phyloP scores from a whole-genome alignment of 2,797 vertebrate genomes.

The Phalloptychus januarius region DNA sequence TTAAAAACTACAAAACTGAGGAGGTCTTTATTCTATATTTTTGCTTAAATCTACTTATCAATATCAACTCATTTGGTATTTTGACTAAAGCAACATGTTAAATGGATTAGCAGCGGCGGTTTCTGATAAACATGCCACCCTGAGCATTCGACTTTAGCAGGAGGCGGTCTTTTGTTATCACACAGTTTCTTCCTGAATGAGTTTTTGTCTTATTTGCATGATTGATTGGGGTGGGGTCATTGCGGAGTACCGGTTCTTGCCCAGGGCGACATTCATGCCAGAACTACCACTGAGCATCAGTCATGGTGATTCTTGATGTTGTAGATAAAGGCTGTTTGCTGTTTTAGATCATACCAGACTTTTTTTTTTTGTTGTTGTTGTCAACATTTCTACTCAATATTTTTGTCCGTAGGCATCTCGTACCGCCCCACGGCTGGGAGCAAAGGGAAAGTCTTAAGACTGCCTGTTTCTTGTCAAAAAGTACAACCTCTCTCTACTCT shows the following conservation, averaged over 20 bases:
- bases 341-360: neutral
- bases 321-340: neutral
- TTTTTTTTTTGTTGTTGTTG: neutral
- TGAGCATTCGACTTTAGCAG: neutral
- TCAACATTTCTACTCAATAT: neutral
- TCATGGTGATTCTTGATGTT: neutral
- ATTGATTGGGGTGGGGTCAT: neutral
- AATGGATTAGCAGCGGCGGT: neutral
- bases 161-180: neutral
- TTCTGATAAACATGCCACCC: neutral
- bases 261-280: neutral
- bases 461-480: conserved; percentile 32
- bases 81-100: neutral
- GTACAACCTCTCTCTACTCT: conserved; percentile 9
- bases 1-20: neutral
- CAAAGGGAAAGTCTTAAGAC: conserved; percentile 11
- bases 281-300: neutral
- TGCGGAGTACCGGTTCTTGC: neutral
- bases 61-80: neutral
- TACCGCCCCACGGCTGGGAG: neutral
- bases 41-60: neutral
- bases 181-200: neutral
- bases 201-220: neutral
- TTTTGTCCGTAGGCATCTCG: neutral
- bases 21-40: neutral